Evolutionary conservation across 2,888 invertebrate species (phyloP).

Genomic region (Caenorhabditis macrosperma): DNA sequence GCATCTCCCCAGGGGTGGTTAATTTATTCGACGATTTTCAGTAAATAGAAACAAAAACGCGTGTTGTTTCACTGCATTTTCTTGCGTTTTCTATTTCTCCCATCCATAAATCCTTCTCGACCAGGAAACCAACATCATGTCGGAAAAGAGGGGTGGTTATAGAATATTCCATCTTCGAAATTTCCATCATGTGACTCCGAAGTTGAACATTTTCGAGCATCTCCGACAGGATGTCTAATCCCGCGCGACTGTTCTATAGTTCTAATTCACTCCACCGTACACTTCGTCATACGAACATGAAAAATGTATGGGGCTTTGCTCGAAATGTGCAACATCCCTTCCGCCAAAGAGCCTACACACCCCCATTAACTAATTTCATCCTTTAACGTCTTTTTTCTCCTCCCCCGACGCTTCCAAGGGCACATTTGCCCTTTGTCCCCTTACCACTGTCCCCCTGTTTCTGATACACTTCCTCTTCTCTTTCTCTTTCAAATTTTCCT

Average conservation of each 20-base stretch:
- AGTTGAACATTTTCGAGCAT: slow-evolving; percentile 1
- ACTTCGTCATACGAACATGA: slow-evolving; percentile 29
- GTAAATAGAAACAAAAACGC: slow-evolving; percentile 38
- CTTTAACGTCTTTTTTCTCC: slow-evolving; percentile 44
- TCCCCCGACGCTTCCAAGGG: slow-evolving; percentile 8
- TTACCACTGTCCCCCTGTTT: slow-evolving; percentile 23
- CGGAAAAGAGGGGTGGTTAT: slow-evolving; percentile 3
- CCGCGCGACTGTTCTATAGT: not conserved
- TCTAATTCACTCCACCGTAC: not conserved
- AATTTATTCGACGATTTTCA: slow-evolving; percentile 47
- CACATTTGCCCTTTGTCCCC: slow-evolving; percentile 38
- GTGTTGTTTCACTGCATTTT: slow-evolving; percentile 26
- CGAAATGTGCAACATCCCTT: slow-evolving; percentile 35
- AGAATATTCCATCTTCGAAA: slow-evolving; percentile 26
- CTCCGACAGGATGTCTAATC: no score
- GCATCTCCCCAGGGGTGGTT: slow-evolving; percentile 32
- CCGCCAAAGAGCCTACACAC: slow-evolving; percentile 16
- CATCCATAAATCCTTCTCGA: slow-evolving; percentile 6
- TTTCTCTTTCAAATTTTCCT: not conserved
- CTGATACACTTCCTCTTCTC: no score
- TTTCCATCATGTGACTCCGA: slow-evolving; percentile 15
- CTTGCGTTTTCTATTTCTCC: not conserved
- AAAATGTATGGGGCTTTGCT: slow-evolving; percentile 38
- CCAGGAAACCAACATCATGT: slow-evolving; percentile 18
- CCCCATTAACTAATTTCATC: slow-evolving; percentile 63